Evolutionary conservation across 2,888 invertebrate genomes (phyloP).

Genomic region (Fragum whitleyi): DNA sequence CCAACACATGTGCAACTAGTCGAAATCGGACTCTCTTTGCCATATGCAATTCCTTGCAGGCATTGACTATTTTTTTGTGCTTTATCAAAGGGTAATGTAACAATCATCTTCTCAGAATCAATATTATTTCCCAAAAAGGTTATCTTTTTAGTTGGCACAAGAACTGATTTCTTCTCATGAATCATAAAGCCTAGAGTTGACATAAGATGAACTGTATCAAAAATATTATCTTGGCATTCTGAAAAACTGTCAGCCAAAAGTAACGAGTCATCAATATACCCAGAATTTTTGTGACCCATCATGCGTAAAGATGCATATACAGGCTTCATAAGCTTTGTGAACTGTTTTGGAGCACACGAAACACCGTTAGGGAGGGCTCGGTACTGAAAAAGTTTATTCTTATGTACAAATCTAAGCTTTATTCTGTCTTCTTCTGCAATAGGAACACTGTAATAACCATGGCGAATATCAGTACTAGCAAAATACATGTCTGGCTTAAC

Average conservation of each 20-base stretch:
- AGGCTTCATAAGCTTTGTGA: constrained; percentile 65
- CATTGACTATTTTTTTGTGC: no score
- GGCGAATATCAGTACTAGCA: constrained; percentile 51
- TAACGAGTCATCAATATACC: constrained; percentile 64
- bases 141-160: no score
- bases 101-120: no score
- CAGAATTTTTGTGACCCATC: no score
- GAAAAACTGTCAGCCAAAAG: background rate
- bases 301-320: constrained; percentile 58
- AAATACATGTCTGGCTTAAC: constrained; percentile 43
- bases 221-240: constrained; percentile 9
- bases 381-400: constrained; percentile 58
- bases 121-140: no score
- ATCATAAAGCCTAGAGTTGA: constrained; percentile 7
- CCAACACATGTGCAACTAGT: no score
- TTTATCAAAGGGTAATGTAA: no score
- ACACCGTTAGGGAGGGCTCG: no score
- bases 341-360: no score
- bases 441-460: constrained; percentile 59
- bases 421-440: constrained; percentile 46
- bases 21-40: no score
- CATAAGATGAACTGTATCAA: constrained; percentile 24
- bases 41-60: no score
- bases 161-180: no score
- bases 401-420: constrained; percentile 56